Evolutionary conservation across 2,113 vertebrate genomes (phyloP).

Genomic region (Rhagologus leucostigma): DNA sequence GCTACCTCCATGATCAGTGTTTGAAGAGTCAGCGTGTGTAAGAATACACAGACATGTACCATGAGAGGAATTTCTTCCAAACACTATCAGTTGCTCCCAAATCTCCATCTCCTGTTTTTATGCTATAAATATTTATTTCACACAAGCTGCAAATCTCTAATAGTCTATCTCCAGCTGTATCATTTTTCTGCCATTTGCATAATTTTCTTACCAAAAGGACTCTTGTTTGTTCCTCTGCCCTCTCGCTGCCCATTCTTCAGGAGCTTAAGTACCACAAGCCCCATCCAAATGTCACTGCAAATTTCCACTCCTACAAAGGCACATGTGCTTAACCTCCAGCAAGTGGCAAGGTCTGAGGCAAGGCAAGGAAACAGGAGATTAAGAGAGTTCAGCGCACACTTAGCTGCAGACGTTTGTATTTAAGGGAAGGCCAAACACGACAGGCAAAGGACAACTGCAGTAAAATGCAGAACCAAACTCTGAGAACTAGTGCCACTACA

Average conservation of each 20-base stretch:
- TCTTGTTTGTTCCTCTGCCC: neutral
- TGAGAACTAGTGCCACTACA: neutral
- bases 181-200: neutral
- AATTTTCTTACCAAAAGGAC: neutral
- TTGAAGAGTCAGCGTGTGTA: neutral
- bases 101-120: neutral
- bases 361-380: neutral
- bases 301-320: neutral
- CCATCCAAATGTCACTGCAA: neutral
- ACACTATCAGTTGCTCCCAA: neutral
- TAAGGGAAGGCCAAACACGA: neutral
- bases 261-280: neutral
- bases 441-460: neutral
- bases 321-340: rapidly evolving
- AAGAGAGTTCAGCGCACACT: neutral
- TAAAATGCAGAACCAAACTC: neutral
- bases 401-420: neutral
- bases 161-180: neutral
- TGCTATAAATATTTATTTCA: neutral
- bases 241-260: neutral
- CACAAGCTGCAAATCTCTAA: neutral
- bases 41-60: neutral
- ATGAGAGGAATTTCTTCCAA: neutral
- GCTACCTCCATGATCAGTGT: neutral
- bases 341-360: neutral